phyloP scores from a whole-genome alignment of 2,113 vertebrate species.

The Centropus unirufus region DNA sequence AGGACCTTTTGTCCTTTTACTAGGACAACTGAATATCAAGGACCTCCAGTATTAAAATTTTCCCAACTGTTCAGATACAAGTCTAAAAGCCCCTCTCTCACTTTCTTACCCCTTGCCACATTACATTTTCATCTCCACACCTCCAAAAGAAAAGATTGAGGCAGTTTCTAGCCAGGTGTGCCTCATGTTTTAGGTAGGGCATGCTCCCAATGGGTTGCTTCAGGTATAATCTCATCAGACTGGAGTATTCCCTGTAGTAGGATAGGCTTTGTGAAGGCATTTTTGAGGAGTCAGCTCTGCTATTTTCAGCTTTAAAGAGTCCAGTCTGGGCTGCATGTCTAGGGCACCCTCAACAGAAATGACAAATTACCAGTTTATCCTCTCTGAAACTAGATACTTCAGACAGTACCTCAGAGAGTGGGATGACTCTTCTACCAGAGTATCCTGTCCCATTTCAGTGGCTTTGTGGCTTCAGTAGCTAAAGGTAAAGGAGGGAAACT shows the following conservation, averaged over 20 bases:
- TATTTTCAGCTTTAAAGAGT: not conserved
- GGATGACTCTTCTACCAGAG: not conserved
- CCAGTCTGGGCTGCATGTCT: not conserved
- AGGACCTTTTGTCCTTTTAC: not conserved
- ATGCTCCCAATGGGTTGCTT: not conserved
- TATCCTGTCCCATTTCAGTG: not conserved
- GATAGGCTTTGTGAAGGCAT: not conserved
- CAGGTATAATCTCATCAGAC: not conserved
- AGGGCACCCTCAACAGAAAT: not conserved
- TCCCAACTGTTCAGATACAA: not conserved
- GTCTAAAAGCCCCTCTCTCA: not conserved
- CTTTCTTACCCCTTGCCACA: not conserved
- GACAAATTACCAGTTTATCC: not conserved
- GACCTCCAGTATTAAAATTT: not conserved
- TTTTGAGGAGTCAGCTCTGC: not conserved
- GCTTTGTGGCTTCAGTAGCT: not conserved
- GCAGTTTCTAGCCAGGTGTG: not conserved
- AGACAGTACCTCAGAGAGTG: not conserved
- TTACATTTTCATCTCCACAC: fast-evolving
- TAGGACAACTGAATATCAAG: not conserved
- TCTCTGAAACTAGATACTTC: not conserved
- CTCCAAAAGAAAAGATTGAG: not conserved
- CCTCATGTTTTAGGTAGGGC: not conserved
- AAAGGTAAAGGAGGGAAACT: not conserved
- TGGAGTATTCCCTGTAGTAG: not conserved